A percentile compares a stretch with the other conserved stretches of the same genome.
phyloP scores from a whole-genome alignment of 2,888 invertebrate genomes.

The Nomada flava region DNA sequence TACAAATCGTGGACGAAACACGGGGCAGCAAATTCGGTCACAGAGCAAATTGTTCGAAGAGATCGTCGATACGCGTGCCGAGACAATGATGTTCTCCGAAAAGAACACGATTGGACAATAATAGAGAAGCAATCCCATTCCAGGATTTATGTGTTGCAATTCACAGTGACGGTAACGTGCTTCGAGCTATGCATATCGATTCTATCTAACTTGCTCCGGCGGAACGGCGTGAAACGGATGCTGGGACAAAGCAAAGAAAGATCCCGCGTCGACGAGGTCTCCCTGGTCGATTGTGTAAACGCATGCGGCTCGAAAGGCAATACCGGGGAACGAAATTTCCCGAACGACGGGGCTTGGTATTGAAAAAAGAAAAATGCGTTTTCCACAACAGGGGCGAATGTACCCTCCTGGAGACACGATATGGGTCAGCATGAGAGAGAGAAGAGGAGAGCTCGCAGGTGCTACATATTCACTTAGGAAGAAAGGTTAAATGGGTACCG shows the following conservation, averaged over 20 bases:
- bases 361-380: neutral
- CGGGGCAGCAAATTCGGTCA: neutral
- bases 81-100: neutral
- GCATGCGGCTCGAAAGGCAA: neutral
- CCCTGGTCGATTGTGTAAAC: neutral
- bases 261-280: neutral
- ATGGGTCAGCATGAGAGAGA: slow-evolving; percentile 57
- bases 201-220: slow-evolving; percentile 12
- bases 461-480: slow-evolving; percentile 63
- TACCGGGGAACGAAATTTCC: slow-evolving; percentile 11
- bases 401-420: slow-evolving; percentile 45
- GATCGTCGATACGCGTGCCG: neutral
- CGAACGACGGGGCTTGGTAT: slow-evolving; percentile 6
- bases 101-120: neutral
- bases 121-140: slow-evolving; percentile 23
- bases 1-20: too few species aligned
- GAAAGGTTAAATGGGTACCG: slow-evolving; percentile 25
- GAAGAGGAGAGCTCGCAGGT: slow-evolving; percentile 42
- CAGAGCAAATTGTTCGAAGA: neutral
- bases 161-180: slow-evolving; percentile 15
- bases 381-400: slow-evolving; percentile 10
- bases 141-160: slow-evolving; percentile 4
- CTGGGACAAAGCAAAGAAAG: neutral
- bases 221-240: neutral
- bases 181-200: slow-evolving; percentile 36